A percentile compares a stretch with the other conserved stretches of the same genome.
Evolutionary conservation across 2,797 vertebrate species (phyloP).

Genomic region (Cirrhinus mrigala): DNA sequence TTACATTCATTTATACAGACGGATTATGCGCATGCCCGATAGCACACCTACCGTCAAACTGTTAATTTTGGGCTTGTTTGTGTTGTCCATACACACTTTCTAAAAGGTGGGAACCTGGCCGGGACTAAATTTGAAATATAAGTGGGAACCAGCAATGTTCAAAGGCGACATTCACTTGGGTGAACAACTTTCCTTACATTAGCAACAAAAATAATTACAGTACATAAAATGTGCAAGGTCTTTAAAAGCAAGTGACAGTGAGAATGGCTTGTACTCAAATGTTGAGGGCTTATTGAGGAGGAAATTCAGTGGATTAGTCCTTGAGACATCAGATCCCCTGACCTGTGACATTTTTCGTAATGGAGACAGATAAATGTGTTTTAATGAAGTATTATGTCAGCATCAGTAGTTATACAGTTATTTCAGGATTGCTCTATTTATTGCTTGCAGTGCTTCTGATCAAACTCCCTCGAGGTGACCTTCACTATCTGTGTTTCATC

Average conservation of each 20-base stretch:
- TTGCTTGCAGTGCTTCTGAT: conserved; percentile 65
- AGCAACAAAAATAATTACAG: not conserved
- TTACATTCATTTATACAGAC: not conserved
- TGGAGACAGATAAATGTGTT: conserved; percentile 17
- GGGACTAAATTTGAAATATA: not conserved
- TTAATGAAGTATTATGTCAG: conserved; percentile 29
- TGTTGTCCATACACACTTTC: not conserved
- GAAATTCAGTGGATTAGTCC: not conserved
- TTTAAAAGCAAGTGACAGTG: not conserved
- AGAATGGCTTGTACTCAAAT: not conserved
- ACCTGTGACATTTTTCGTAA: conserved; percentile 2
- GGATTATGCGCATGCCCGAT: not conserved
- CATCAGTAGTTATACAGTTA: conserved; percentile 13
- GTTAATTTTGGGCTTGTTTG: not conserved
- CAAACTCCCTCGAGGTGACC: conserved; percentile 41
- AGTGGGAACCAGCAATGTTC: not conserved
- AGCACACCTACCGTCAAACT: not conserved
- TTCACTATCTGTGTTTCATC: conserved; percentile 29
- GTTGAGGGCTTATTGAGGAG: not conserved
- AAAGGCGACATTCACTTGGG: not conserved
- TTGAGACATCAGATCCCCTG: not conserved
- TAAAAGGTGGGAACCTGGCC: not conserved
- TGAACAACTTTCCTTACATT: not conserved
- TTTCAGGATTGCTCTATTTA: conserved; percentile 59
- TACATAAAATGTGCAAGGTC: not conserved